Percentiles rank a stretch among this genome's conserved stretches.
Conservation (phyloP, 2,797 vertebrate genomes). For the Liasis olivaceus region DNA sequence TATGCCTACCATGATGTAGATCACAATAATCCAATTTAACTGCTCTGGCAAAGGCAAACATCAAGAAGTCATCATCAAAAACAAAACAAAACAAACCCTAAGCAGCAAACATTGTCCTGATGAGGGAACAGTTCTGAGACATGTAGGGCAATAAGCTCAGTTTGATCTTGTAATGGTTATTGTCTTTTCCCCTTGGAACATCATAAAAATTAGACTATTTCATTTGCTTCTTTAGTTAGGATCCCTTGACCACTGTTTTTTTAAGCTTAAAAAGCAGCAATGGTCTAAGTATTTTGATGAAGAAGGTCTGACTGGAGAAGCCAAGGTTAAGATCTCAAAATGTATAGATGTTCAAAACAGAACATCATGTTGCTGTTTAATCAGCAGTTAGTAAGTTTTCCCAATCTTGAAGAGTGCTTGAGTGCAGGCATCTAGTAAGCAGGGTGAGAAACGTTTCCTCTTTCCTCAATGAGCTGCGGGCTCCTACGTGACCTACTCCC, state of each 20-base stretch:
- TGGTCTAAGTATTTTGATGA: neutral
- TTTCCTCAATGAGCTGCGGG: neutral
- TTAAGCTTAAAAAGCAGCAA: neutral
- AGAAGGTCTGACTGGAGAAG: neutral
- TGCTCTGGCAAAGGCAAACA: neutral
- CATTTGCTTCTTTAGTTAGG: neutral
- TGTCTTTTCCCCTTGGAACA: neutral
- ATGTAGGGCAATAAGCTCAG: neutral
- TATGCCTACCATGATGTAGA: neutral
- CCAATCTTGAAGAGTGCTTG: neutral
- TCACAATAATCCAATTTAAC: neutral
- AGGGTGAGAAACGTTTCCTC: neutral
- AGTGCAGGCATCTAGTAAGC: neutral
- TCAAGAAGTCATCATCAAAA: neutral
- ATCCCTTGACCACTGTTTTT: neutral
- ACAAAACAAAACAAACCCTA: neutral
- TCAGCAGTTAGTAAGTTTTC: neutral
- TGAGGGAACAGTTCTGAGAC: neutral
- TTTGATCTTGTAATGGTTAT: neutral
- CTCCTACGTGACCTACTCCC: neutral
- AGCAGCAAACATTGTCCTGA: neutral
- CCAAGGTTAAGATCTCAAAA: neutral
- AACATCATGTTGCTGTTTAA: neutral
- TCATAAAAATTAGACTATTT: neutral
- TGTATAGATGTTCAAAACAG: neutral